Conservation (phyloP, 2,113 vertebrate genomes). For the Podarcis cretensis region DNA sequence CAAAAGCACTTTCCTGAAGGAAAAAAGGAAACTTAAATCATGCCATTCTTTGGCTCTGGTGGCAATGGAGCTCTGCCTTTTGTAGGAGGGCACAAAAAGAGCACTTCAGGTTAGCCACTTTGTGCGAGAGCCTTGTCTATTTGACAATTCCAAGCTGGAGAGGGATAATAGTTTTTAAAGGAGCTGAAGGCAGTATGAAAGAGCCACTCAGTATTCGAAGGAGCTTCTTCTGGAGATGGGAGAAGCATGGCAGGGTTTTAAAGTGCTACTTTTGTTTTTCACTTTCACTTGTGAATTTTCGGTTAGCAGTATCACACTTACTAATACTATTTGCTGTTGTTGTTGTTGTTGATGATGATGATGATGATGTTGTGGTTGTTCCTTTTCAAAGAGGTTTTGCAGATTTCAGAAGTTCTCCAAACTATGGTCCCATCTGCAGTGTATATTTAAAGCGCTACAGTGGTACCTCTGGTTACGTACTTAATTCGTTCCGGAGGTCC, state of each 20-base stretch:
- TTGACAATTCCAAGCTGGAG: background rate
- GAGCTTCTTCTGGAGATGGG: too few species aligned
- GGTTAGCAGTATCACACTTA: background rate
- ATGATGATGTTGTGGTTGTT: background rate
- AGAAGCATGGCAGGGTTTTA: too few species aligned
- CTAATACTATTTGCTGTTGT: background rate
- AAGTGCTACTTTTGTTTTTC: too few species aligned
- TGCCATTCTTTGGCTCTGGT: background rate
- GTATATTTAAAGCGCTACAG: too few species aligned
- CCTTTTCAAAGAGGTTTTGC: background rate
- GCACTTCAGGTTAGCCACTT: background rate
- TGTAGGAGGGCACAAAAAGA: background rate
- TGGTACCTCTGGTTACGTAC: too few species aligned
- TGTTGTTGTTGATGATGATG: background rate
- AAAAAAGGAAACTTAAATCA: background rate
- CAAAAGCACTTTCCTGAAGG: background rate
- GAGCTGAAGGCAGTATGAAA: background rate
- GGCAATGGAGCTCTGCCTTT: background rate
- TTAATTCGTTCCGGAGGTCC: too few species aligned
- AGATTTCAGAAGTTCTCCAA: background rate
- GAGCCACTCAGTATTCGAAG: background rate
- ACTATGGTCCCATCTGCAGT: background rate
- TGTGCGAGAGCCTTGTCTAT: conserved; percentile 7
- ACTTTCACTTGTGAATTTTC: background rate
- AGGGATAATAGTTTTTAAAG: background rate